phyloP scores from a whole-genome alignment of 2,797 vertebrate species.

The Sebastiscus albofasciatus region DNA sequence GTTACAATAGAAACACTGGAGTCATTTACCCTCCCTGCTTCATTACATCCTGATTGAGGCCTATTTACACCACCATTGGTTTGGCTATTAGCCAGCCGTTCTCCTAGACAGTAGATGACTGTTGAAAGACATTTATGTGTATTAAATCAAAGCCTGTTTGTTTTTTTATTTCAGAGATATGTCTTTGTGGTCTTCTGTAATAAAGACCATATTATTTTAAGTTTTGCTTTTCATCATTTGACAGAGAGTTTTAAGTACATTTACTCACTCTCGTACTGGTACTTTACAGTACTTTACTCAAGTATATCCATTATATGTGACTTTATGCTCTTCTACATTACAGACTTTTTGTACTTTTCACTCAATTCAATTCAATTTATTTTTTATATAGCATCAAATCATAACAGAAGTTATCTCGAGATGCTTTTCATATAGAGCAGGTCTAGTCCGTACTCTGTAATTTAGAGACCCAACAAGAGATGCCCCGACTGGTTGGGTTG shows the following conservation, averaged over 20 bases:
- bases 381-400: too few relatives aligned
- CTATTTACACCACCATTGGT: conserved; percentile 33
- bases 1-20: conserved; percentile 67
- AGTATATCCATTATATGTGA: background rate
- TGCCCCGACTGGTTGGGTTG: too few relatives aligned
- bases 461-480: too few relatives aligned
- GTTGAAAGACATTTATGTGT: conserved; percentile 12
- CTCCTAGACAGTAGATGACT: conserved; percentile 6
- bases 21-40: conserved; percentile 64
- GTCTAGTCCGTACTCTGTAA: too few relatives aligned
- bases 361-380: too few relatives aligned
- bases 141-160: background rate
- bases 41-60: conserved; percentile 55
- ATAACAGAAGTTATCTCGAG: too few relatives aligned
- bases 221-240: background rate
- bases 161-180: background rate
- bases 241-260: background rate
- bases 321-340: background rate
- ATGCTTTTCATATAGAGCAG: too few relatives aligned
- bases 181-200: background rate
- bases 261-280: background rate
- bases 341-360: background rate
- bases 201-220: background rate
- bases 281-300: background rate
- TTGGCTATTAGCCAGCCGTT: conserved; percentile 42